Evolutionary conservation across 2,888 invertebrate genomes (phyloP), one percentile per base, ranked within the genome.

Genomic region (Drosophila dives): DNA sequence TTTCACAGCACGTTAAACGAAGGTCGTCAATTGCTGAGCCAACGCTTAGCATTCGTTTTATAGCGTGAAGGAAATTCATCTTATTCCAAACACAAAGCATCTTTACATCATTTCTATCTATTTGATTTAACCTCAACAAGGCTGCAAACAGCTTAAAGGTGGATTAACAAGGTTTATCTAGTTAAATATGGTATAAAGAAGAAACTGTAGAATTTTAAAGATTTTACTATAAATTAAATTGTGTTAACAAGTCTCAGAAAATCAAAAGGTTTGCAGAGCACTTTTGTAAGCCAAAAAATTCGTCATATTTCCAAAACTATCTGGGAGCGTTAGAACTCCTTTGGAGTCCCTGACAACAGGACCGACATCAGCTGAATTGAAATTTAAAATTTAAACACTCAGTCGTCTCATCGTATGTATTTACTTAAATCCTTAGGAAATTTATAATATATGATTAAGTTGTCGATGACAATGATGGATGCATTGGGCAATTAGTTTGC

Each of bases 1-100:
- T 77, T 81, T 83, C 83, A 45, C 81, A 78, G 81, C 78, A 81
- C 81, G 81, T 82, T 81, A 69, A 83, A 56, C 72, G 75, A 84
- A 84, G 82, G 80, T 80, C 85, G 70, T 80, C 75, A 73, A 79
- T 61, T 61, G 72, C 60, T 75, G 49, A 73, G 60, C 71, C 62
- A 72, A 54, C 56, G 79, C 66, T 81, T 72, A 66, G 69, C 63
- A 67, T 55, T 54, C 50, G 59, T 78, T 86, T 83, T 81, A 81
- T 72, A 64, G 69, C 53, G 49, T 64, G 64, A 4, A 26, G 38
- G 54, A 80, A 81, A 83, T 79, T 53, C 74, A 83, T 83, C 81
- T 77, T 62, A 63, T 36, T 61, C 63, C 48, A 54, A 54, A 33
- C 32, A 33, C 63, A 69, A 60, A 60, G 36, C 49, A 45, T 45